Conservation (phyloP, 2,113 vertebrate genomes). For the Vulpes ferrilata region DNA sequence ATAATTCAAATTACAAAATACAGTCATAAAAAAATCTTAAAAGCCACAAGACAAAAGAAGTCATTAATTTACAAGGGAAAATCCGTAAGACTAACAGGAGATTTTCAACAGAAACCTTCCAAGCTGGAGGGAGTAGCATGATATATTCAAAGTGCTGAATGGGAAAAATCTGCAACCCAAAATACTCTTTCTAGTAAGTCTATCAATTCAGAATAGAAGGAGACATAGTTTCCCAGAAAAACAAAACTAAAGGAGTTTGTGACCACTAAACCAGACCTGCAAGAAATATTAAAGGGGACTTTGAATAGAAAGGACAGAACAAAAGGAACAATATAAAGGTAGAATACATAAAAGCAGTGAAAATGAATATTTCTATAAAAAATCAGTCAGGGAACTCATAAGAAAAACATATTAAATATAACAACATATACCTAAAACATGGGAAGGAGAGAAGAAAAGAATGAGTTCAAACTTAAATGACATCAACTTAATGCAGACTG, state of each 20-base stretch:
- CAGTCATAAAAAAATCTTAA: neutral
- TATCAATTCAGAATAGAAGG: neutral
- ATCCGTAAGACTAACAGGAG: neutral
- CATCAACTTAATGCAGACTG: neutral
- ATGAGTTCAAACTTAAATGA: neutral
- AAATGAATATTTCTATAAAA: neutral
- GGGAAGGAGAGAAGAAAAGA: neutral
- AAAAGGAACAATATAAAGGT: neutral
- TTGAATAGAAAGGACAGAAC: neutral
- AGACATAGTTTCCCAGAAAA: neutral
- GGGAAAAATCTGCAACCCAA: neutral
- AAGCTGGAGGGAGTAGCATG: neutral
- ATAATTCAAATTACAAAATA: neutral
- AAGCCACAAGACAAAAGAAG: neutral
- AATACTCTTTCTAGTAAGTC: neutral
- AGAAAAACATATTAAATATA: neutral
- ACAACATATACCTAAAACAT: neutral
- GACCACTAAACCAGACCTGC: neutral
- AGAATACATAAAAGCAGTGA: neutral
- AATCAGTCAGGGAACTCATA: neutral
- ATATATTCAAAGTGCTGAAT: neutral
- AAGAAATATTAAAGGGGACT: neutral
- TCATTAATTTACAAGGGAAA: neutral
- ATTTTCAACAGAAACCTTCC: neutral
- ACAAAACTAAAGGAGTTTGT: neutral